Evolutionary conservation across 1,140 invertebrate species (phyloP).

Genomic region (Trissolcus basalis): DNA sequence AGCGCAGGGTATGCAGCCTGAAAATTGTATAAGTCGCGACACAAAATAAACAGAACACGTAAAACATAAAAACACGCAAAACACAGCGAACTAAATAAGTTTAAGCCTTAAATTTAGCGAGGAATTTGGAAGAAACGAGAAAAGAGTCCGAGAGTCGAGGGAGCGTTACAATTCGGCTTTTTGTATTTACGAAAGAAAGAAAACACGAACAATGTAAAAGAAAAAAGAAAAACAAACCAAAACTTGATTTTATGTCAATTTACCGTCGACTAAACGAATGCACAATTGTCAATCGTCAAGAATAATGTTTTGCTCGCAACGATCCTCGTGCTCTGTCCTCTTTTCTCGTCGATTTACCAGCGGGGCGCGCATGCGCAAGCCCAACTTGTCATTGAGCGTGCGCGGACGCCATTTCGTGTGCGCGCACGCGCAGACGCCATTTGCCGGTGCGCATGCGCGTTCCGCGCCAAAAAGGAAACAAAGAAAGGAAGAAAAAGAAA

Average conservation of each 20-base stretch:
- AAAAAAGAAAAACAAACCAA: conserved; percentile 4
- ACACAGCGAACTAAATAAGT: conserved; percentile 64
- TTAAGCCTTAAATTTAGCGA: conserved; percentile 68
- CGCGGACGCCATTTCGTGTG: conserved; percentile 11
- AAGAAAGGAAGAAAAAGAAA: conserved; percentile 10
- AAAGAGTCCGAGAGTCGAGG: conserved; percentile 39
- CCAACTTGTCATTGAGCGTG: conserved; percentile 15
- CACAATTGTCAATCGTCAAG: too few relatives aligned
- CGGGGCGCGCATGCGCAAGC: not conserved
- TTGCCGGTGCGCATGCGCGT: not conserved
- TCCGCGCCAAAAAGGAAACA: not conserved
- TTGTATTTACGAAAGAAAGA: not conserved
- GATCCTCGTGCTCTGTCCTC: conserved; percentile 45
- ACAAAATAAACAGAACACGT: conserved; percentile 12
- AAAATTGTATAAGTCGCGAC: conserved; percentile 22
- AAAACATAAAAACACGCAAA: conserved; percentile 40
- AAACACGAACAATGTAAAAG: not conserved
- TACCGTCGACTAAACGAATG: too few relatives aligned
- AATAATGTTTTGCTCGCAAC: conserved; percentile 9
- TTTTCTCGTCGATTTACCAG: conserved; percentile 40
- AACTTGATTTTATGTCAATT: conserved; percentile 2
- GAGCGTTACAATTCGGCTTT: too few relatives aligned
- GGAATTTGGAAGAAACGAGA: conserved; percentile 41
- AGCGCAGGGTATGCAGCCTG: conserved; percentile 36
- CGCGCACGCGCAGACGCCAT: conserved; percentile 2